These are phyloP conservation scores for Numenius phaeopus DNA, from an alignment of 2,797 vertebrate genomes.

Conservation along the genomic window DNA sequence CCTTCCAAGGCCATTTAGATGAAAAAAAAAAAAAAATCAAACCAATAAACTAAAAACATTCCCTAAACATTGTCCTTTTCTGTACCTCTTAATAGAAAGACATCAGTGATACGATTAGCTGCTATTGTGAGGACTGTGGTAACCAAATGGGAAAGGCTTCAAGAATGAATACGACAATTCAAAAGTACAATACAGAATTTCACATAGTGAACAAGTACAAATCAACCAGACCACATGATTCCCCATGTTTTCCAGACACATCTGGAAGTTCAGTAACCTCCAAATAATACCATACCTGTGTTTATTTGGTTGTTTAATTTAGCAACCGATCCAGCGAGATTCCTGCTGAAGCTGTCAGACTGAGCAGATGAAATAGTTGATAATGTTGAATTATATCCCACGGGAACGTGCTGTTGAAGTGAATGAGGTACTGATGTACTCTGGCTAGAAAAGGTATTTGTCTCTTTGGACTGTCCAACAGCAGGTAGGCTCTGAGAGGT, in stretches of 20 bases:
- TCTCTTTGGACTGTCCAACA: constrained; percentile 66
- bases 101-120: background rate
- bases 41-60: background rate
- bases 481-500: constrained; percentile 81
- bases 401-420: constrained; percentile 82
- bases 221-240: background rate
- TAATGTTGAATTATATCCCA: constrained; percentile 72
- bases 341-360: constrained; percentile 70
- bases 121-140: background rate
- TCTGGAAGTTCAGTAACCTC: background rate
- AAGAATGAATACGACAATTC: background rate
- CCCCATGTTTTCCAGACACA: background rate
- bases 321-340: constrained; percentile 64
- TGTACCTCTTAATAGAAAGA: background rate
- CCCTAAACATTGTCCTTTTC: background rate
- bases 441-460: constrained; percentile 71
- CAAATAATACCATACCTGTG: constrained; percentile 78
- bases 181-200: background rate
- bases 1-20: background rate
- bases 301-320: constrained; percentile 82
- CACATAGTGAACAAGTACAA: background rate
- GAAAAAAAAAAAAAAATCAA: background rate
- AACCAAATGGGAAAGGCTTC: background rate
- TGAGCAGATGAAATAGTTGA: constrained; percentile 69
- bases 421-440: constrained; percentile 75